Percentiles rank a stretch among this genome's conserved stretches.
Evolutionary conservation across 2,888 invertebrate genomes (phyloP).

Genomic region (Polyommatus icarus): DNA sequence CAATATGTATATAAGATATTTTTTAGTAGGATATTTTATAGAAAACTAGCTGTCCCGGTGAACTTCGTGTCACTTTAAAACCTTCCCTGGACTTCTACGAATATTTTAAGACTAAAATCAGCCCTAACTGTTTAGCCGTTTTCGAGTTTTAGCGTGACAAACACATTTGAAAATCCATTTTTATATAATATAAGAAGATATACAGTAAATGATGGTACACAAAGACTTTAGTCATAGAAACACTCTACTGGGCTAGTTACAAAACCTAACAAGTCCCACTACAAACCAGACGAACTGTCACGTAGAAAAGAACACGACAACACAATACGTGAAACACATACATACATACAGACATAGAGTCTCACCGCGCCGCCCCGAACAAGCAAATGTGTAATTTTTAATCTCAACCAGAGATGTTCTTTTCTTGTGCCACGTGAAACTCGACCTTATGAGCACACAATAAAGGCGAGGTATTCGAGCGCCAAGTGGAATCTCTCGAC

Average conservation of each 20-base stretch:
- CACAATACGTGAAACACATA: background rate
- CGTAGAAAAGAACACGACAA: background rate
- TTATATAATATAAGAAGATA: too few species aligned
- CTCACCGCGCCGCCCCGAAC: constrained; percentile 45
- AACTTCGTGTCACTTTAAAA: too few species aligned
- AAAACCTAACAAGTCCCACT: background rate
- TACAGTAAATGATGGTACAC: too few species aligned
- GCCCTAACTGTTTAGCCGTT: too few species aligned
- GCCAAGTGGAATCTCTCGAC: constrained; percentile 28
- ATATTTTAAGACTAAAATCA: too few species aligned
- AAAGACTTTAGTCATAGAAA: too few species aligned
- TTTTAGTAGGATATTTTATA: too few species aligned
- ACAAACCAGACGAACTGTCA: background rate
- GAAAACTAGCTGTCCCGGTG: too few species aligned
- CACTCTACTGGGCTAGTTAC: background rate
- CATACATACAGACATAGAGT: background rate
- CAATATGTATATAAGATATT: too few species aligned
- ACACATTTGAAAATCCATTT: too few species aligned
- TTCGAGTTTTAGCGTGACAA: too few species aligned
- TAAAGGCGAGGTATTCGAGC: constrained; percentile 41
- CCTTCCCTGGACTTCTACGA: too few species aligned
- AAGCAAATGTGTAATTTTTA: constrained; percentile 71
- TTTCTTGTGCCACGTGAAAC: constrained; percentile 61
- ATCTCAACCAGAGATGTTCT: constrained; percentile 73
- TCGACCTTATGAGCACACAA: constrained; percentile 44